Evolutionary conservation across 2,797 vertebrate genomes (phyloP), one percentile per base, ranked within the genome.

Genomic region (Petrocephalus schoutedeni): DNA sequence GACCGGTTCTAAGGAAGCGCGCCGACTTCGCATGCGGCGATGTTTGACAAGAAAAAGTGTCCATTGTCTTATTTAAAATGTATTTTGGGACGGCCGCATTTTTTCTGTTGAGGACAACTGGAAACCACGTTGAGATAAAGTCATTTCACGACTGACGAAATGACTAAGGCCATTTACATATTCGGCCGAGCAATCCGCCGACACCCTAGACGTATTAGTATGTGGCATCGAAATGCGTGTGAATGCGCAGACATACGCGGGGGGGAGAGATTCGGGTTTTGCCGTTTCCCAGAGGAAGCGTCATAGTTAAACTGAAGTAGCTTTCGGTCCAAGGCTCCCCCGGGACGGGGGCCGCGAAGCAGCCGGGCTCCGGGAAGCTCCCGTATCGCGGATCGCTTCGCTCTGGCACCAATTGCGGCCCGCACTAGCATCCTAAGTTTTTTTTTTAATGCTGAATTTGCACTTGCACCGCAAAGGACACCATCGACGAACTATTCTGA

Each of bases 221-320:
- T 5, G 85, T 61, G 41, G 67, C 87, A 19, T 71, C 59, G 53
- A 86, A 57, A 67, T 54, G 83, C 67, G 74, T 85, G 80, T 67
- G 86, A 85, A 87, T 67, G 86, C 85, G 51, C 36, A 88, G 87
- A 87, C 59, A 82, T 77, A 86, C 23, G 82, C 87, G 93, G 94
- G 93, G 93, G 93, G 92, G 94, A 95, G 95, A 96, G 28, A 28
- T 28, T 96, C 95, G 95, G 94, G 94, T 96, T 96, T 95, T 95
- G 91, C 93, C 91, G 93, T 93, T 90, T 95, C 95, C 95, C 95
- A 92, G 92, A 95, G 95, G 96, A 95, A 93, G 95, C 96, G 95
- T 95, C 94, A 95, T 95, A 93, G 86, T 96, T 95, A 96, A 95
- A 96, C 95, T 96, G 95, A 96, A 96, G 95, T 94, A 95, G 93